Base-by-base conservation (phyloP, 2,113 vertebrate genomes). In the Perognathus longimembris region DNA sequence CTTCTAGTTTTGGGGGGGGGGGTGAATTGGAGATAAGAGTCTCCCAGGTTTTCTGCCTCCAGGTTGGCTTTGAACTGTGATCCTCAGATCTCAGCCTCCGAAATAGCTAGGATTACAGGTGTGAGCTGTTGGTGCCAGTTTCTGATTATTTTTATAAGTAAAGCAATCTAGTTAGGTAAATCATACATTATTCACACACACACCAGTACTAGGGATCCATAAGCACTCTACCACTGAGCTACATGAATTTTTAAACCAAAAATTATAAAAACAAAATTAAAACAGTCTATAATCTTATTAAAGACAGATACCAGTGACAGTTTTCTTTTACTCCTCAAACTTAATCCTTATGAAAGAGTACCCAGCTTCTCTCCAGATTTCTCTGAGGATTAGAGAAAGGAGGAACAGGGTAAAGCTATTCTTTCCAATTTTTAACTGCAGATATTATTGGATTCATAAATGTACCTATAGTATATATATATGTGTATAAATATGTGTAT, bases 221-320 rank as follows among this genome's bases (percentile, higher is more conserved):
- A 38, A 34, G n/a, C 38, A 50, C 45, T 40, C 83, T 40, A 40
- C 14, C 20, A 40, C 1, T 73, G 28, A 85, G 28, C 50, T 71
- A 40, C 12, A n/a, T 40, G 36, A 11, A 20, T n/a, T n/a, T 85
- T 70, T 70, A 80, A 67, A 67, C 12, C 69, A 5, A 87, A 94
- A 54, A 71, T 80, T 86, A n/a, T 36, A 50, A 82, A 90, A 75
- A 70, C 11, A 81, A 81, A 76, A 87, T 63, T 61, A 54, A 88
- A 93, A 78, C 73, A 6, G 54, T 32, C 50, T 38, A 12, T 7
- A 83, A 79, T 54, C 42, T 32, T 22, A 10, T 88, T 90, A 63
- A 75, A 93, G 32, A 63, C 45, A 85, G 30, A 22, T 67, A 15
- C 38, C 38, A 61, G 21, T 30, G 57, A 66, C 11, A 77, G 63